Evolutionary conservation across 2,797 vertebrate species (phyloP), one percentile per base, ranked within the genome.

Genomic region (Nothura maculosa): DNA sequence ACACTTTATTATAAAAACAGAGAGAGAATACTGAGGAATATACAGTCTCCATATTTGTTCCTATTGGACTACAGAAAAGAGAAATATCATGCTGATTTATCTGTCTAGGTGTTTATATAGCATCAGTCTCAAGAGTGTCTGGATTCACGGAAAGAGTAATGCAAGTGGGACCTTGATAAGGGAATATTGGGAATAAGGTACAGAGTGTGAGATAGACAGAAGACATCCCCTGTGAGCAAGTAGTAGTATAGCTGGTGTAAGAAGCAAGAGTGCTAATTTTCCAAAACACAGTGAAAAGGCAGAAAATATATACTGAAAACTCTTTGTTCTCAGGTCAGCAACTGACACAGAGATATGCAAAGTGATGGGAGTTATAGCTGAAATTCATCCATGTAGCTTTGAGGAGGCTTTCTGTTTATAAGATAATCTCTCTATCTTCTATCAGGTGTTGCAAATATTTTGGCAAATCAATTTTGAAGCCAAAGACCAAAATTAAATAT

Each of bases 61-160:
- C 30, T 45, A 50, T 76, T 28, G 54, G 52, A 73, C 21, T 28
- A 70, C 1, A 24, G 48, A 79, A 48, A 67, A 89, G 90, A 92
- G 18, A 81, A 87, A 10, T 85, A 89, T 76, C 81, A 89, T 74
- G 77, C 63, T 91, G 67, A 81, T 93, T 95, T 89, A 78, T 93
- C 80, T 87, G 30, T 63, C 67, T 92, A 61, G 70, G 70, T 92
- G 81, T 95, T 96, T 94, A 57, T 92, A 92, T n/a, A 92, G 63
- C 63, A 63, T 17, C 21, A 9, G 48, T 84, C 91, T 96, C 73
- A 0, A 78, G 89, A 77, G 89, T 81, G 63, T 89, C 63, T 83
- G 70, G 40, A 87, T 89, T 83, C 15, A 13, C 57, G 67, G 86
- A 92, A 42, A 64, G 30, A 92, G 69, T 43, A 85, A 91, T 74